phyloP scores from a whole-genome alignment of 2,797 vertebrate genomes.

The Rhinella marina region DNA sequence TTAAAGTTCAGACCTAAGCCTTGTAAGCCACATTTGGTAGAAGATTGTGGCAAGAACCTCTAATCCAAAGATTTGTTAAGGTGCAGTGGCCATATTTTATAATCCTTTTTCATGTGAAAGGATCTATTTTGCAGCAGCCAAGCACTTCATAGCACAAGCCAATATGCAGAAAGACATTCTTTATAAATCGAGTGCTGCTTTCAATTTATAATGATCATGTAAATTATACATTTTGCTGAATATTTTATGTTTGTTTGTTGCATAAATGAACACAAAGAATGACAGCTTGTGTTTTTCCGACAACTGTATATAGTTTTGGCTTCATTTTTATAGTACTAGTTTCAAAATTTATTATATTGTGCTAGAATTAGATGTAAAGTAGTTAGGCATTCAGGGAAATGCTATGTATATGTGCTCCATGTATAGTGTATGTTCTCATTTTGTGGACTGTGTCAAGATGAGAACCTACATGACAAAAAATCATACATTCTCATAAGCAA shows the following conservation, averaged over 20 bases:
- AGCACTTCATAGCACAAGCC: background rate
- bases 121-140: background rate
- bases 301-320: background rate
- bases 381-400: too few relatives aligned
- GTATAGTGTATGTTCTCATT: background rate
- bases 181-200: slow-evolving; percentile 17
- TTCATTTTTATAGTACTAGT: background rate
- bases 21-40: too few relatives aligned
- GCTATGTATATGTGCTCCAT: too few relatives aligned
- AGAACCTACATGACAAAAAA: background rate
- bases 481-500: background rate
- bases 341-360: background rate
- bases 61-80: too few relatives aligned
- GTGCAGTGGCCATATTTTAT: too few relatives aligned
- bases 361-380: too few relatives aligned
- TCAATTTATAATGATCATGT: slow-evolving; percentile 26
- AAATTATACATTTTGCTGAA: slow-evolving; percentile 37
- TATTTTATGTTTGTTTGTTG: slow-evolving; percentile 26
- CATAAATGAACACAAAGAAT: background rate
- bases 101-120: background rate
- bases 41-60: too few relatives aligned
- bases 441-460: background rate
- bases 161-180: background rate
- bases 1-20: too few relatives aligned
- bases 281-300: background rate